Conservation (phyloP, 2,113 vertebrate genomes). For the Mastomys coucha region DNA sequence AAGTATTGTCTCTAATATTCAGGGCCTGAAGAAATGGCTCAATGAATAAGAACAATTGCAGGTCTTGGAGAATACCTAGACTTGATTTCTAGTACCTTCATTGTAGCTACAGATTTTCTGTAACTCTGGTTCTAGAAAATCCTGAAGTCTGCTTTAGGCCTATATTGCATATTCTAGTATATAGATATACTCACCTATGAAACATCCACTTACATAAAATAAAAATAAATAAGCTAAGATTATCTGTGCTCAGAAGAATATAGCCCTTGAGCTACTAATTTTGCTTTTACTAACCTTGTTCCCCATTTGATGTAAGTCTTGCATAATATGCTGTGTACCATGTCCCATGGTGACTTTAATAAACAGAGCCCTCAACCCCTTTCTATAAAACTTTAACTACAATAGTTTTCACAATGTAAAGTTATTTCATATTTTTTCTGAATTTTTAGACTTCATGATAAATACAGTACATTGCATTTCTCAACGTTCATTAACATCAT, state of each 20-base stretch:
- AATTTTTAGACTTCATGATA: neutral
- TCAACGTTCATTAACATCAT: neutral
- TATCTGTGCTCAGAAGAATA: fast-evolving
- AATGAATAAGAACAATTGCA: too few species aligned
- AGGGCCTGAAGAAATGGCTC: too few species aligned
- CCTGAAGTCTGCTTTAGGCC: neutral
- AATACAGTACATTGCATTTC: neutral
- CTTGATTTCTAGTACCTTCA: neutral
- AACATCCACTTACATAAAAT: neutral
- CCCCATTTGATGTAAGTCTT: neutral
- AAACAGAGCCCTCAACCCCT: fast-evolving
- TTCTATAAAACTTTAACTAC: neutral
- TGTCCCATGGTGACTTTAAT: neutral
- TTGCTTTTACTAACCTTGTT: fast-evolving
- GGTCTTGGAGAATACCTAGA: neutral
- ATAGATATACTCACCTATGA: neutral
- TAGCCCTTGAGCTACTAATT: neutral
- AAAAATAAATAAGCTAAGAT: neutral
- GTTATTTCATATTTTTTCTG: neutral
- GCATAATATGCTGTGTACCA: neutral
- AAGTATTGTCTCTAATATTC: neutral
- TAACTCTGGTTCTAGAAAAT: neutral
- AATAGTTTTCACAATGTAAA: neutral
- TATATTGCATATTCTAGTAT: neutral
- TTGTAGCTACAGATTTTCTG: neutral